Evolutionary conservation across 2,888 invertebrate genomes (phyloP), one percentile per base, ranked within the genome.

Genomic region (Isotomurus palustris): DNA sequence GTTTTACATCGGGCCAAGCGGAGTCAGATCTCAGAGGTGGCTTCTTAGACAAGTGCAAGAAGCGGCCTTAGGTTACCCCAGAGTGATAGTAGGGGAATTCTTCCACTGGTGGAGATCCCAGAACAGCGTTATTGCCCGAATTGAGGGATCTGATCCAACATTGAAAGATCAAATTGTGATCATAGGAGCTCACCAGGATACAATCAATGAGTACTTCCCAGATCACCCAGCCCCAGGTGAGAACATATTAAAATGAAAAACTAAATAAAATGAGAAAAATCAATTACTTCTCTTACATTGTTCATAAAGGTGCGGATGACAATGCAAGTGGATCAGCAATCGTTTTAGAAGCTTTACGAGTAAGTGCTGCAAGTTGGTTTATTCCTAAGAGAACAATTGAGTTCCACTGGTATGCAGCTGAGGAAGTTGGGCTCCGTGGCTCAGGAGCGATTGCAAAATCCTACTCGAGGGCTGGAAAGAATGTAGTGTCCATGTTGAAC

Each of bases 341-440:
- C 1, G 3, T 58, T 5, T 14, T 58, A 28, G 58, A 58, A 49
- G 38, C 54, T 2, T 44, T 53, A 3, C 22, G 38, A n/a, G 40
- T 29, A 2, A 21, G 53, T 32, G 14, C 50, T 2, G 49, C 32
- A 12, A 19, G 21, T 19, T 49, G 45, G 1, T 50, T 54, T 21
- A 28, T 58, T 12, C 58, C 58, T 1, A 53, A 45, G 27, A 41
- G 44, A 24, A 44, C 44, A 3, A 19, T 58, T 12, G 58, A 58
- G 29, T 58, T 58, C 50, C 58, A 58, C 10, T 58, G 53, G 53
- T 58, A 53, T 24, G 58, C 58, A 2, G 58, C 58, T 0, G 58
- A 53, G 44, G 58, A 58, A 40, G 45, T 53, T 21, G 53, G 57
- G 2, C 51, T 45, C 19, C 53, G 52, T 1, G 58, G 58, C 2